A percentile compares a stretch with the other conserved stretches of the same genome.
These are phyloP conservation scores for Danio albolineatus DNA, from an alignment of 2,797 vertebrate species.

Conservation along the genomic window DNA sequence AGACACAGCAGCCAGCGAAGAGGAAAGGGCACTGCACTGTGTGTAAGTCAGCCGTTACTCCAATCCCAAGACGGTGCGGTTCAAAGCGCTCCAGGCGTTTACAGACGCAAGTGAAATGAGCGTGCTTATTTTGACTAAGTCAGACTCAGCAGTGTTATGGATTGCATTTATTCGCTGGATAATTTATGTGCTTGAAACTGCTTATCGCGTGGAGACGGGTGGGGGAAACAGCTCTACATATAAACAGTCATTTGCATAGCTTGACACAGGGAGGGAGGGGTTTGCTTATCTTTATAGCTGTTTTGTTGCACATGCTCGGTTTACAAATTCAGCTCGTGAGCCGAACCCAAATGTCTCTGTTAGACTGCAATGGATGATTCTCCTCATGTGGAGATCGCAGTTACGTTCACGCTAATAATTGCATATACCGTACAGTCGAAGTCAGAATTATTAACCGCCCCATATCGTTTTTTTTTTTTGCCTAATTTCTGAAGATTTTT, in stretches of 20 bases:
- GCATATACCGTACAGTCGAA: too few species aligned
- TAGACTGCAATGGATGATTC: neutral
- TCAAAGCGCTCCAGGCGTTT: slow-evolving; percentile 29
- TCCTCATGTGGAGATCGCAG: too few species aligned
- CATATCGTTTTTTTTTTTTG: too few species aligned
- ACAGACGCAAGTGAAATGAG: slow-evolving; percentile 40
- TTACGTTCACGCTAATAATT: too few species aligned
- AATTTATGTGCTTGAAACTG: slow-evolving; percentile 39
- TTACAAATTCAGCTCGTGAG: neutral
- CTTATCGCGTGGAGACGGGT: slow-evolving; percentile 11
- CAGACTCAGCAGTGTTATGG: slow-evolving; percentile 34
- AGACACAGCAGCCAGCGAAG: slow-evolving; percentile 74
- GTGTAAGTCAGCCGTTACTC: slow-evolving; percentile 42
- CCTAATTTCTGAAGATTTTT: too few species aligned
- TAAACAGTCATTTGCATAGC: slow-evolving; percentile 43
- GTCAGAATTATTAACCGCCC: too few species aligned
- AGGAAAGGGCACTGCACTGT: slow-evolving; percentile 64
- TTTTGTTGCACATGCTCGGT: neutral
- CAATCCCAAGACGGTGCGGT: slow-evolving; percentile 38
- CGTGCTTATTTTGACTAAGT: slow-evolving; percentile 31
- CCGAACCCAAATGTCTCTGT: neutral
- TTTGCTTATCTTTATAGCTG: slow-evolving; percentile 18
- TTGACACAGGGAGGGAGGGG: neutral
- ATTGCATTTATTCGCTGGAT: slow-evolving; percentile 29
- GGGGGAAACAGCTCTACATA: neutral